Evolutionary conservation across 1,140 invertebrate genomes (phyloP), one percentile per base, ranked within the genome.

Genomic region (Augochlora pura): DNA sequence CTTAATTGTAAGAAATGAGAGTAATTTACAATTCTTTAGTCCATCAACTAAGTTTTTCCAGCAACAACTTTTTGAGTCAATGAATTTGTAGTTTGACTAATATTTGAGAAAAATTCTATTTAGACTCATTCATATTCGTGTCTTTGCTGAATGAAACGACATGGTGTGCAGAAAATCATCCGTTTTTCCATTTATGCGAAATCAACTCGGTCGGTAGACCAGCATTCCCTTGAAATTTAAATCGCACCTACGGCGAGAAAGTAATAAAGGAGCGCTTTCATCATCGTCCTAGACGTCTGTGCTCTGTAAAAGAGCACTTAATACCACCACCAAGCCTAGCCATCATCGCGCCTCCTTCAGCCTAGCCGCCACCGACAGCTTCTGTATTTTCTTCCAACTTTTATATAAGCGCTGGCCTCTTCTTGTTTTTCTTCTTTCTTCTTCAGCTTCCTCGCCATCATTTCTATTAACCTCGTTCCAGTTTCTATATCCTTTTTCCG

Each of bases 331-430:
- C 59, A 57, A 73, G 66, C n/a, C 72, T 72, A 69, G 71, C 78
- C 70, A 75, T 82, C 80, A 79, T 74, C 76, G 79, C 38, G 52
- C 79, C 82, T 86, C 59, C 72, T 86, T 76, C 69, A 69, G 27
- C 66, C 66, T 64, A 69, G 27, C 66, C 66, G 38, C 59, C 73
- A 80, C 76, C 59, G 76, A 57, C 80, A 64, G 70, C 75, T 82
- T 78, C 74, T 86, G 42, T 86, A 69, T 85, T 86, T 86, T 83
- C 80, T 57, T 76, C 69, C 59, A 72, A 86, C 80, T 83, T 85
- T 86, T 86, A 85, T 85, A 82, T 75, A 79, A 85, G 74, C 72
- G 65, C 57, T 80, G 62, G 68, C 68, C 27, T 59, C 68, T 52
- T 25, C 49, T 32, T 71, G 32, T 39, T 25, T 49, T 39, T 49